phyloP scores from a whole-genome alignment of 2,888 invertebrate genomes.

The Lasioglossum morio region DNA sequence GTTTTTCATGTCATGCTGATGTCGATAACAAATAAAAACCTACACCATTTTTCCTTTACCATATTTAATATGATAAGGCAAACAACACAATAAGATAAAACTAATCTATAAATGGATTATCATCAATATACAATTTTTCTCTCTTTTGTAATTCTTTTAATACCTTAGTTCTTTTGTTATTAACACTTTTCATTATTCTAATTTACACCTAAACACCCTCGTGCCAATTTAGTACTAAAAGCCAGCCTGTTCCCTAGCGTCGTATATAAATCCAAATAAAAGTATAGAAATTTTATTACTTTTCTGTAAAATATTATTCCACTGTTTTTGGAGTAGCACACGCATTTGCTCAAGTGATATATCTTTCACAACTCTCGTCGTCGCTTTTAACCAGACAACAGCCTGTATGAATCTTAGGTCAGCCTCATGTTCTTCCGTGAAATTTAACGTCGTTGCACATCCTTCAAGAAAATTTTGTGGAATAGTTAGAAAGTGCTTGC shows the following conservation, averaged over 20 bases:
- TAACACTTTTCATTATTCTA: not conserved
- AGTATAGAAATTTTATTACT: constrained; percentile 5
- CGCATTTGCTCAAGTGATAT: constrained; percentile 51
- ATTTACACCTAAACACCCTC: not conserved
- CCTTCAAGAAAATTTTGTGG: constrained; percentile 25
- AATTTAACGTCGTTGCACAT: not conserved
- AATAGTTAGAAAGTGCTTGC: constrained; percentile 37
- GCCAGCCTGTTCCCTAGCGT: no score
- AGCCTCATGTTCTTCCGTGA: constrained; percentile 27
- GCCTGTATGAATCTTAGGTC: constrained; percentile 67
- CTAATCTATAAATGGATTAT: not conserved
- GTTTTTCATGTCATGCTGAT: not conserved
- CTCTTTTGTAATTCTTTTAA: not conserved
- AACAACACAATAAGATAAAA: not conserved
- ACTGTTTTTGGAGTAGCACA: constrained; percentile 43
- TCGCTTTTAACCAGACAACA: constrained; percentile 65
- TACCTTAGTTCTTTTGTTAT: not conserved
- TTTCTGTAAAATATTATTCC: constrained; percentile 18
- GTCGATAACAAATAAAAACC: not conserved
- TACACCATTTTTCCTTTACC: not conserved
- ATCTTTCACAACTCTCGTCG: constrained; percentile 29
- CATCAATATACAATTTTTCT: not conserved
- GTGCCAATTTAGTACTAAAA: not conserved
- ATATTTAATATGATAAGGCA: not conserved
- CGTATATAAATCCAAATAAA: not conserved